phyloP scores from a whole-genome alignment of 2,888 invertebrate genomes.

The Dasypogon diadema region DNA sequence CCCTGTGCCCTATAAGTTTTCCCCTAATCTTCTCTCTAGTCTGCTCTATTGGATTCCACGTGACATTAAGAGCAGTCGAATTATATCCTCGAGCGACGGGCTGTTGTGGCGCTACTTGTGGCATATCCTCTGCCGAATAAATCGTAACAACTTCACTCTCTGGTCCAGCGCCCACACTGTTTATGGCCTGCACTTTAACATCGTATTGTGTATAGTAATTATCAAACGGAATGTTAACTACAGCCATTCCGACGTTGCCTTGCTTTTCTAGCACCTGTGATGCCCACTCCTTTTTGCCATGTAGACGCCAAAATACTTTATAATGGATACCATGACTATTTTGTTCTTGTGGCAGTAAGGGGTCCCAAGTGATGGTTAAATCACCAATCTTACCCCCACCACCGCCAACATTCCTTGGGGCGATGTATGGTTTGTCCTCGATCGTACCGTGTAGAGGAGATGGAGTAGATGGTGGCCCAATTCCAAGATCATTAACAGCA shows the following conservation, averaged over 20 bases:
- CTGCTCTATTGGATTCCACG: constrained; percentile 89
- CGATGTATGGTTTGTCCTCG: constrained; percentile 81
- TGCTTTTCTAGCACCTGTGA: constrained; percentile 73
- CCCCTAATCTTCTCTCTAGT: constrained; percentile 87
- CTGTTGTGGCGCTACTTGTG: constrained; percentile 88
- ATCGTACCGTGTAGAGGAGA: constrained; percentile 89
- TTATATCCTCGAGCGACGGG: constrained; percentile 85
- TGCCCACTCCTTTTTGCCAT: constrained; percentile 82
- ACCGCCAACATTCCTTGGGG: constrained; percentile 86
- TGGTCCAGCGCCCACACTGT: constrained; percentile 85
- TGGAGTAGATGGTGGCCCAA: constrained; percentile 83
- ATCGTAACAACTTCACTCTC: constrained; percentile 80
- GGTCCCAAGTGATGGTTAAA: constrained; percentile 90
- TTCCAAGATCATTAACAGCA: constrained; percentile 88
- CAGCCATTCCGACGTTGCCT: constrained; percentile 83
- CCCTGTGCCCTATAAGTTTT: constrained; percentile 90
- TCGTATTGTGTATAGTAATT: constrained; percentile 87
- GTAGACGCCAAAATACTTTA: constrained; percentile 87
- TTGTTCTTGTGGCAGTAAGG: constrained; percentile 81
- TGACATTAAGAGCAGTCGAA: constrained; percentile 92
- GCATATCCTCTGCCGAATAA: constrained; percentile 93
- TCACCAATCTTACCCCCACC: constrained; percentile 97
- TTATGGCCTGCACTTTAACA: constrained; percentile 87
- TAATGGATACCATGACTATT: constrained; percentile 92
- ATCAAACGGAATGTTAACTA: constrained; percentile 79